Base-by-base conservation (phyloP, 2,797 vertebrate species). In the Nannoperca australis region DNA sequence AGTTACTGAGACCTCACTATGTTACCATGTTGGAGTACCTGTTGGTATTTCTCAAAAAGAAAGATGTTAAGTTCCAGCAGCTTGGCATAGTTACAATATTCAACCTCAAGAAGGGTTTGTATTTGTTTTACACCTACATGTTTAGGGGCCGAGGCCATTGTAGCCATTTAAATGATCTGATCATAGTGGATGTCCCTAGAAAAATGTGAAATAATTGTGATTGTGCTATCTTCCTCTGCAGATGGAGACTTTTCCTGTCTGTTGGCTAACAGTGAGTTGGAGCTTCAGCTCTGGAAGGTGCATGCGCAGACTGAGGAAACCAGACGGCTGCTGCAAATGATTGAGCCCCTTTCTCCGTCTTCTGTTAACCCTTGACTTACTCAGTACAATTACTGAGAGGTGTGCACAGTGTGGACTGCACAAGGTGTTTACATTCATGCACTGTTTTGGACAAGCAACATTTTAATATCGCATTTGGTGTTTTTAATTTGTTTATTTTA, bases 51-150 rank as follows among this genome's bases (percentile, higher is more conserved):
- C 86, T 94, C 24, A 75, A 78, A 56, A 84, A 64, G 18, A 83
- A 85, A 70, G 91, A 92, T 53, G 72, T 90, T 8, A 78, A 84
- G 60, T 85, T 91, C 71, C 92, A 93, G 67, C 93, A 93, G 22
- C 91, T 93, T 38, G 79, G 59, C 22, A 85, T 92, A 7, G 73
- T 36, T 10, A 89, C 86, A 22, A 49, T 91, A 65, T 71, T 71
- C 58, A 89, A 81, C 56, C 87, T 94, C 6, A 89, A 85, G 49
- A 89, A 85, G 83, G 90, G 92, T 93, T 81, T 72, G 81, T 83
- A 34, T 59, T 73, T 50, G 14, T 73, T 47, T 20, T 15, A 4
- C 7, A 45, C 36, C 12, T 54, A 2, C 36, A 18, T 56, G 22
- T 44, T 20, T 30, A 36, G 14, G 4, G 56, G 18, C 24, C 9